phyloP scores from a whole-genome alignment of 2,888 invertebrate genomes.

The Cheilosia scutellata region DNA sequence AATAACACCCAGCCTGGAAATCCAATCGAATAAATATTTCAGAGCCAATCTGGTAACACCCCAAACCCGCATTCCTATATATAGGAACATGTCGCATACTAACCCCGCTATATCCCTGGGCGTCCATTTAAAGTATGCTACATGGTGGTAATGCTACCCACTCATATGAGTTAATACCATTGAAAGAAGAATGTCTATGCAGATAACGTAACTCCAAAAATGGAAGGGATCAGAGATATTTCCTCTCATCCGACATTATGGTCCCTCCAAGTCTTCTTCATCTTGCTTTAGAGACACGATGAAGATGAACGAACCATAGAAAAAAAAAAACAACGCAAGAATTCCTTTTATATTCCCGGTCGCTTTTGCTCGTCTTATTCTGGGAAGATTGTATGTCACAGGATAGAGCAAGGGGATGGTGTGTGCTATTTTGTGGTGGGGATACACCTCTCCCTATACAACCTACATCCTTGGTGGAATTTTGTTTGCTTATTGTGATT shows the following conservation, averaged over 20 bases:
- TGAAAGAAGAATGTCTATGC: constrained; percentile 58
- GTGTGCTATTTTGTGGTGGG: not conserved
- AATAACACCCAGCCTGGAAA: constrained; percentile 48
- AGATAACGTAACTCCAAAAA: constrained; percentile 63
- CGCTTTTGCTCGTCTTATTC: constrained; percentile 14
- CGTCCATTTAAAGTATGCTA: constrained; percentile 39
- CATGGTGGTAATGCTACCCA: constrained; percentile 41
- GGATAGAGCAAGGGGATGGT: not conserved
- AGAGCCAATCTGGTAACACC: constrained; percentile 55
- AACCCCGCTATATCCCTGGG: not conserved
- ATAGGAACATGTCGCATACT: constrained; percentile 18
- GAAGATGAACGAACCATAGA: constrained; percentile 17
- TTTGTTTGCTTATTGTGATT: constrained; percentile 41
- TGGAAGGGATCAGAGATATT: constrained; percentile 64
- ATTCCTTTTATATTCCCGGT: constrained; percentile 41
- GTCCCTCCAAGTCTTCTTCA: constrained; percentile 39
- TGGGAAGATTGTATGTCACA: not conserved
- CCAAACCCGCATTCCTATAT: constrained; percentile 22
- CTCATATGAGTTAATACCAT: constrained; percentile 60
- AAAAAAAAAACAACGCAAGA: constrained; percentile 15
- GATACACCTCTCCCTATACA: not conserved
- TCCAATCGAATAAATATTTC: constrained; percentile 67
- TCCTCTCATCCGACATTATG: constrained; percentile 54
- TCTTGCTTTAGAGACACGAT: constrained; percentile 10
- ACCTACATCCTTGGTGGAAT: constrained; percentile 3